A percentile compares a stretch with the other conserved stretches of the same genome.
Evolutionary conservation across 2,113 vertebrate species (phyloP).

Genomic region (Gnathonemus echidnorhynchus): DNA sequence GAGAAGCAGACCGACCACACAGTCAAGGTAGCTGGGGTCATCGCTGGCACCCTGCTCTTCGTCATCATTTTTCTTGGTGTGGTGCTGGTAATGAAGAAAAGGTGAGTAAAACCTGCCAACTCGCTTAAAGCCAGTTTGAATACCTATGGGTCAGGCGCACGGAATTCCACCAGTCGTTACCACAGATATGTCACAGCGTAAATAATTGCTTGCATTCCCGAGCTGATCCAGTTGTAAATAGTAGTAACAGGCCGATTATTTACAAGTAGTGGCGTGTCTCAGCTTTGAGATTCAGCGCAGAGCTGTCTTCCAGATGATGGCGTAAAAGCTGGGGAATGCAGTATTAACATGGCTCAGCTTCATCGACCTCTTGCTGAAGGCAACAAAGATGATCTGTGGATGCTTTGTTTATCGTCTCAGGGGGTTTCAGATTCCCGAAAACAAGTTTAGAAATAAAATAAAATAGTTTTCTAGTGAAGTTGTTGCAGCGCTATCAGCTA

Average conservation of each 20-base stretch:
- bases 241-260: not conserved
- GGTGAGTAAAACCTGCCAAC: constrained; percentile 68
- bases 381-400: not conserved
- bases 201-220: not conserved
- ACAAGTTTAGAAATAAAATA: not conserved
- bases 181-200: not conserved
- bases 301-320: not conserved
- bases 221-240: not conserved
- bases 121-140: not conserved
- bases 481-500: not conserved
- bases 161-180: not conserved
- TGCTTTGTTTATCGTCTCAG: not conserved
- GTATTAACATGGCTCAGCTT: not conserved
- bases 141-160: not conserved
- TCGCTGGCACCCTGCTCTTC: constrained; percentile 81
- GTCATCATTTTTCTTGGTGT: constrained; percentile 83
- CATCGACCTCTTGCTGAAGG: not conserved
- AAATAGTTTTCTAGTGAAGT: not conserved
- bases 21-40: constrained; percentile 82
- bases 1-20: constrained; percentile 81
- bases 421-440: not conserved
- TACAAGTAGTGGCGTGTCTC: not conserved
- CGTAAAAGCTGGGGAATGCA: not conserved
- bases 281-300: not conserved
- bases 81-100: constrained; percentile 82